Evolutionary conservation across 2,888 invertebrate genomes (phyloP).

Genomic region (Achlya flavicornis): DNA sequence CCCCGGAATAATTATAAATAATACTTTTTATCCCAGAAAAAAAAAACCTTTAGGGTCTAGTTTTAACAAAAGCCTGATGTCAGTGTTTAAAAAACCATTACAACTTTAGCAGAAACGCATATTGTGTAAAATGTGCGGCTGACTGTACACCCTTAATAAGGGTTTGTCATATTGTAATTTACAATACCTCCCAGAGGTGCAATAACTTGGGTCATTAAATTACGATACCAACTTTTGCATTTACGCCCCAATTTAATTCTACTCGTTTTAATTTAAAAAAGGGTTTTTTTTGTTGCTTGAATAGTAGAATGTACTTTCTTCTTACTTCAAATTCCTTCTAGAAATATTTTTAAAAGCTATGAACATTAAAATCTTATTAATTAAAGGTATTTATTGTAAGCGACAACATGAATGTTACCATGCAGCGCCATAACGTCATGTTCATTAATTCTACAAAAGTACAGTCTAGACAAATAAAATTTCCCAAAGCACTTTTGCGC

Average conservation of each 20-base stretch:
- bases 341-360: too few relatives aligned
- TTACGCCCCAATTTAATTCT: slow-evolving; percentile 29
- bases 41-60: too few relatives aligned
- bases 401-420: slow-evolving; percentile 15
- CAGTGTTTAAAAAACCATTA: too few relatives aligned
- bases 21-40: too few relatives aligned
- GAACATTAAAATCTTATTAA: too few relatives aligned
- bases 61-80: too few relatives aligned
- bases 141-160: slow-evolving; percentile 33
- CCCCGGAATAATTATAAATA: too few relatives aligned
- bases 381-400: too few relatives aligned
- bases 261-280: slow-evolving; percentile 20
- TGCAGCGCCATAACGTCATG: slow-evolving; percentile 23
- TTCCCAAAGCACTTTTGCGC: slow-evolving; percentile 25
- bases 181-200: slow-evolving; percentile 43
- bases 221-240: slow-evolving; percentile 31
- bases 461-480: slow-evolving; percentile 39
- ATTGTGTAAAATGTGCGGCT: slow-evolving; percentile 16
- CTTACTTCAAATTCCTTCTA: too few relatives aligned
- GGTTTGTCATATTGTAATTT: slow-evolving; percentile 39
- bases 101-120: slow-evolving; percentile 17
- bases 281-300: not conserved
- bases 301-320: slow-evolving; percentile 14
- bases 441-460: slow-evolving; percentile 35
- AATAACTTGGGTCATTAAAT: slow-evolving; percentile 45